Conservation (phyloP, 2,113 vertebrate species). For the Macheiramphus alcinus region DNA sequence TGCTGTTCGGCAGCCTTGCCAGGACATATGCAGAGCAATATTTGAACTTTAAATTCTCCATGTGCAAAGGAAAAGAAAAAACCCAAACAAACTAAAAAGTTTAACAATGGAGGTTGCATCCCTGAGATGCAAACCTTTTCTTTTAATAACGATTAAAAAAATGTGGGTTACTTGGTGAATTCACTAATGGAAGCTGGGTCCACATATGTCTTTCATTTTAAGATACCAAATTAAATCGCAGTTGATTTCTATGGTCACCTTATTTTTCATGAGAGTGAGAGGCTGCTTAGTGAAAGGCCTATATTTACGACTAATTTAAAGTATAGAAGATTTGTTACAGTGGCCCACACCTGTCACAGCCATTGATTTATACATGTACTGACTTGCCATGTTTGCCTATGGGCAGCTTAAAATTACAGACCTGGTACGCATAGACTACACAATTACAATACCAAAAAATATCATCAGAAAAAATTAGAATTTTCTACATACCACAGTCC, state of each 20-base stretch:
- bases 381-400: constrained; percentile 30
- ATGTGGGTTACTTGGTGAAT: not conserved
- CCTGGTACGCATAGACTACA: not conserved
- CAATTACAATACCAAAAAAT: not conserved
- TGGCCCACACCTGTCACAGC: constrained; percentile 8
- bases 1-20: not conserved
- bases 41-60: constrained; percentile 11
- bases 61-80: not conserved
- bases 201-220: constrained; percentile 51
- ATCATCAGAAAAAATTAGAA: not conserved
- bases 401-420: constrained; percentile 51
- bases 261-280: not conserved
- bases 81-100: not conserved
- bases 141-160: not conserved
- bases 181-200: not conserved
- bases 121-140: not conserved
- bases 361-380: constrained; percentile 23
- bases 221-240: constrained; percentile 33
- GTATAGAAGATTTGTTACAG: constrained; percentile 27
- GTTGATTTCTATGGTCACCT: not conserved
- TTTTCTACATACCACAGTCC: constrained; percentile 22
- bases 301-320: constrained; percentile 42
- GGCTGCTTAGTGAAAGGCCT: not conserved
- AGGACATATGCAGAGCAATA: not conserved
- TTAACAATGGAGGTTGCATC: not conserved